Evolutionary conservation across 1,140 invertebrate genomes (phyloP), one percentile per base, ranked within the genome.

Genomic region (Aphaenogaster floridana): DNA sequence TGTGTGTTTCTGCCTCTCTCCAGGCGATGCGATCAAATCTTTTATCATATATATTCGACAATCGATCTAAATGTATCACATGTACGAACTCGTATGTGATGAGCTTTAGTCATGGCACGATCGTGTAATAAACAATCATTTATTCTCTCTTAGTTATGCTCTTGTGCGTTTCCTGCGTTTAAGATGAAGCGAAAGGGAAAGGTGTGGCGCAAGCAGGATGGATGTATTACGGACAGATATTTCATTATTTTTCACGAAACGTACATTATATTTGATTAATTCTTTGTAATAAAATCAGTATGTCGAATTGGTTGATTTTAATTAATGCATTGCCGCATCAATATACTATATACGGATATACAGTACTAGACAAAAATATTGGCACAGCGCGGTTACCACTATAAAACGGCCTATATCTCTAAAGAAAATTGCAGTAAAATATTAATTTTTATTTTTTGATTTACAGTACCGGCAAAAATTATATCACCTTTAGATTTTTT

Each of bases 201-300:
- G 17, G 11, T 34, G 17, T 57, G n/a, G 54, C 8, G 28, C 28
- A 15, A 45, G 5, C 8, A 76, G 39, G 17, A 28, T 50, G 15
- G n/a, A 9, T 21, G 8, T 21, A 61, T 11, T 28, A 28, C 28
- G 45, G 13, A 59, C 21, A 42, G 15, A 57, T 57, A 8, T 21
- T 3, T 9, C 8, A 57, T 21, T 57, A 54, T 54, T 54, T 72
- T 74, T 54, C 13, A 72, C 17, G 15, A 71, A n/a, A 13, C 9
- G 54, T 57, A 69, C n/a, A 45, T 42, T 57, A 66, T 66, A 68
- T 68, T 68, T 68, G 21, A 66, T 66, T 66, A 15, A 42, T 66
- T 42, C 36, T 50, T 52, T 34, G 45, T 71, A 71, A 71, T 68
- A 68, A 68, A 68, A n/a, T 21, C n/a, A 45, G 45, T 42, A 45